Evolutionary conservation across 1,140 invertebrate genomes (phyloP), one percentile per base, ranked within the genome.

Genomic region (Hyles vespertilio): DNA sequence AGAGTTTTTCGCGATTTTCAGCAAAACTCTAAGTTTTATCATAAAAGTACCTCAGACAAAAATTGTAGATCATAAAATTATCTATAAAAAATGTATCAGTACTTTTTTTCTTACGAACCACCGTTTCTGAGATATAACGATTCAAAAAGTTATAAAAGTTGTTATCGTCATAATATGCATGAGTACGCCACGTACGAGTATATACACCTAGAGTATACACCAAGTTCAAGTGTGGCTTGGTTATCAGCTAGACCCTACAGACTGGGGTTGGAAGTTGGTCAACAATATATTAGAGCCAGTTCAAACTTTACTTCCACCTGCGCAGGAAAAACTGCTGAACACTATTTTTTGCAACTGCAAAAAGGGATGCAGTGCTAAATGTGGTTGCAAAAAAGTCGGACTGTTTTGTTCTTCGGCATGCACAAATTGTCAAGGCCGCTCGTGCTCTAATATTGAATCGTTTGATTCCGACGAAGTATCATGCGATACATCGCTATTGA

Each of bases 391-490:
- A 52, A 52, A 52, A 52, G 51, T 52, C 51, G 51, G 72, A 45
- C 58, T 75, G 59, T 46, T 36, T 46, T 75, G 67, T 72, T 75
- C 69, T 56, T 45, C 53, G 58, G 72, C 67, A 45, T 75, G 70
- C 54, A 72, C 63, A 53, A 63, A 68, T 68, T 63, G 56, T 63
- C 56, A 63, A 63, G 61, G 56, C 61, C 56, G 48, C 36, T 70
- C 64, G 53, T 70, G 65, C 54, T 73, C 59, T 36, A 72, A 72
- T 72, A 58, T 55, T 58, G 61, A 58, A 63, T 58, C 57, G 57
- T 59, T 59, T 59, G 57, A 59, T 47, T 56, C 56, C 52, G 40
- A 64, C 62, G 62, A 64, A 52, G n/a, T n/a, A n/a, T n/a, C n/a
- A n/a, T n/a, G n/a, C n/a, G 57, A 55, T 51, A 58, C 36, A 51